These are phyloP conservation scores for Nephrotoma guestfalica DNA, from an alignment of 2,888 invertebrate species.

Conservation along the genomic window DNA sequence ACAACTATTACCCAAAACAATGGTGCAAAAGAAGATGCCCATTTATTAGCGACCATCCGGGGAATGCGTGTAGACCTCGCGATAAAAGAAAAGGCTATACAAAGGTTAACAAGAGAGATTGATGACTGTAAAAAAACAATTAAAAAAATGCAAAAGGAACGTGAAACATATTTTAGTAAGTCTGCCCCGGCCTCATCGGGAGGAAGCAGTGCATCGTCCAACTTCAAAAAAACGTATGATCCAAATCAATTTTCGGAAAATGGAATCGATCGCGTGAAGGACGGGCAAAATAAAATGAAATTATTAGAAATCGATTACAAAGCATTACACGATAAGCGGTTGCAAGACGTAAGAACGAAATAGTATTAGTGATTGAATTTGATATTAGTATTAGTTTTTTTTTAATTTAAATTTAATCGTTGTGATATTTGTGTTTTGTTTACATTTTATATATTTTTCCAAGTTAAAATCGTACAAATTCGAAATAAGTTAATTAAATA, in stretches of 20 bases:
- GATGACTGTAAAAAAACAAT: conserved; percentile 65
- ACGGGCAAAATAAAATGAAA: conserved; percentile 47
- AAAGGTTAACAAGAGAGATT: conserved; percentile 56
- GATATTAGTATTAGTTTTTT: neutral
- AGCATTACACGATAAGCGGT: conserved; percentile 56
- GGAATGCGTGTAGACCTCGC: conserved; percentile 60
- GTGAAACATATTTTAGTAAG: conserved; percentile 35
- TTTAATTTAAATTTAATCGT: neutral
- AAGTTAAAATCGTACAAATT: neutral
- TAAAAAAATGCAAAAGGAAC: conserved; percentile 57
- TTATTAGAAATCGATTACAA: conserved; percentile 62
- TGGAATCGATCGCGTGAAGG: conserved; percentile 24
- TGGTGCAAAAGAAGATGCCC: conserved; percentile 47
- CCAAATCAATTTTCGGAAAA: conserved; percentile 28
- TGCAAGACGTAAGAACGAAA: conserved; percentile 55
- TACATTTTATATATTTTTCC: neutral
- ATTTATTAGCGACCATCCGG: conserved; percentile 63
- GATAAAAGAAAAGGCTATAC: conserved; percentile 56
- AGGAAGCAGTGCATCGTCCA: neutral
- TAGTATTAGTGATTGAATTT: neutral
- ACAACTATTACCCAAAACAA: conserved; percentile 25
- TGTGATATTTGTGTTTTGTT: neutral
- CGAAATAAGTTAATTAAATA: neutral
- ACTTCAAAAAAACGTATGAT: conserved; percentile 25
- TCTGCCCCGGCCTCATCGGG: conserved; percentile 11